Conservation (phyloP, 2,888 invertebrate species). For the Erynnis tages region DNA sequence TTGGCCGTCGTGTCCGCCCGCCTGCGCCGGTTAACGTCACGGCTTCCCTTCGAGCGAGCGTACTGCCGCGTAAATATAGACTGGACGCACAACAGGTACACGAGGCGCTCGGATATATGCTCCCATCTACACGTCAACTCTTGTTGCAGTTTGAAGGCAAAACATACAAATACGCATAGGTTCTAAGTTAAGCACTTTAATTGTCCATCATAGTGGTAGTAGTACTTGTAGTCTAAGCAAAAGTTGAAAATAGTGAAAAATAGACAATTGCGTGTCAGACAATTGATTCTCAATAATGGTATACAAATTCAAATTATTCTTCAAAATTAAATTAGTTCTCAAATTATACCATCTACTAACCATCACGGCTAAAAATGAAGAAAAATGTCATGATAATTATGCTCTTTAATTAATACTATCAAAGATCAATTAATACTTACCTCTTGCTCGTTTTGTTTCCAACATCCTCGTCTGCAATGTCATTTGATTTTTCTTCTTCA, state of each 20-base stretch:
- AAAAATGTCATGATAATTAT: no score
- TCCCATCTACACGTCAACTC: constrained; percentile 39
- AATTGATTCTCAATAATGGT: no score
- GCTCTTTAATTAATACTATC: no score
- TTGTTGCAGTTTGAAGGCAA: constrained; percentile 37
- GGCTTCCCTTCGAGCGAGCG: constrained; percentile 69
- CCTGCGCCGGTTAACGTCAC: constrained; percentile 52
- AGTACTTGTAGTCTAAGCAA: no score
- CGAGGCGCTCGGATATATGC: constrained; percentile 58
- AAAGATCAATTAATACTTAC: constrained; percentile 51
- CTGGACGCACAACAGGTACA: constrained; percentile 69
- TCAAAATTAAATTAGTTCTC: no score
- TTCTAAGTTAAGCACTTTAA: no score
- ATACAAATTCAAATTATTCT: no score
- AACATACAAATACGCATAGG: constrained; percentile 4
- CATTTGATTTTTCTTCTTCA: constrained; percentile 67
- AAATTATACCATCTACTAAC: no score
- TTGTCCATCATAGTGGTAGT: no score
- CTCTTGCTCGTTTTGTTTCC: constrained; percentile 68
- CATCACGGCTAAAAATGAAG: no score
- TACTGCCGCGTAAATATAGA: constrained; percentile 76
- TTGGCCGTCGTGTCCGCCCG: constrained; percentile 34
- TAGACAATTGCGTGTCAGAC: no score
- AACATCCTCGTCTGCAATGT: constrained; percentile 68
- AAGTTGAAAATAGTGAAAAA: no score